Evolutionary conservation across 2,888 invertebrate genomes (phyloP), one percentile per base, ranked within the genome.

Genomic region (Pogonocherus hispidulus): DNA sequence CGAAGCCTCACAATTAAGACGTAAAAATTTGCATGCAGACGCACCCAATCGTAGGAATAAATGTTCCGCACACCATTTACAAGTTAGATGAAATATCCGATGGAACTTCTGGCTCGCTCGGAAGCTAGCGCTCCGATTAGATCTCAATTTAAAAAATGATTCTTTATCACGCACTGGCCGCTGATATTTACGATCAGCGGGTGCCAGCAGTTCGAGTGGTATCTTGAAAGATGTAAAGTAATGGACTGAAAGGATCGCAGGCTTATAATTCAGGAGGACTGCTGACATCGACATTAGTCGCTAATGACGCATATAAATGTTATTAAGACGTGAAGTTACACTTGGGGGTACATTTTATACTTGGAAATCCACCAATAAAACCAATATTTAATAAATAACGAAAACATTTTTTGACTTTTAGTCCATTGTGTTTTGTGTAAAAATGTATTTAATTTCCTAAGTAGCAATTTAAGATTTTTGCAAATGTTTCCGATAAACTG

Each of bases 121-220:
- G 59, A 59, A 59, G 47, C 59, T 14, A 22, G 27, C 11, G 27
- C 19, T 4, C 14, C 49, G 62, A 62, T 62, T 62, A 62, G 37
- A 62, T 62, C 62, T 51, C 62, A 18, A 37, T 62, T 51, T 62
- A 62, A 62, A 49, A 62, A 62, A 62, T 62, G 62, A 49, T 62
- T 51, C 62, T 37, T 51, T 49, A 62, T 62, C 62, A 62, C 62
- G 62, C 62, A 62, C 51, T 49, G 62, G 49, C 22, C 62, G 37
- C 11, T 16, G 35, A 51, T 62, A 51, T 51, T 62, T 62, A 62
- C 62, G 62, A 62, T 62, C 32, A 37, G 37, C 35, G 49, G 51
- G 62, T 51, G 62, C 49, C 59, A 49, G 51, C 37, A 51, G 62
- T 51, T 62, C 51, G 51, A 51, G 62, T 32, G 62, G 62, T 62